Evolutionary conservation across 2,797 vertebrate species (phyloP), one percentile per base, ranked within the genome.

Genomic region (Cirrhinus mrigala): DNA sequence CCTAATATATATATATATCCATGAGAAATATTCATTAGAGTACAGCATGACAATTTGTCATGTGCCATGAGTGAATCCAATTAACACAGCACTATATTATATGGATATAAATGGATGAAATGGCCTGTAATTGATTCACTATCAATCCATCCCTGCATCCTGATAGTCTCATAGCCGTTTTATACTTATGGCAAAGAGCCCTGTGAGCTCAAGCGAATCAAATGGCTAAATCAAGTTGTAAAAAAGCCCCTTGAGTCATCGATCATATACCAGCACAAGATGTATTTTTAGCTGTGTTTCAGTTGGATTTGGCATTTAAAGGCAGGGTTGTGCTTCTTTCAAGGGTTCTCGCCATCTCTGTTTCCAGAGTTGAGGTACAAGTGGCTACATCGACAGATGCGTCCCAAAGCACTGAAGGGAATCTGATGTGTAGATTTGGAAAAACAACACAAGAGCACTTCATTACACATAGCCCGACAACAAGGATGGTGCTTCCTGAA

Each of bases 401-500:
- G 18, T 60, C 33, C 46, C 46, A 86, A 83, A 71, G 18, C 54
- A 81, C 79, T 74, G 29, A 77, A 62, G 52, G 81, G 52, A 86
- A 84, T 78, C n/a, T 44, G 74, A 69, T 86, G 71, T 56, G 74
- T 15, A 46, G 33, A 56, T 81, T 29, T 84, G 20, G 56, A 86
- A 54, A 76, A 84, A 58, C 75, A 84, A 78, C 50, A 58, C n/a
- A 84, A 84, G 77, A 68, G 58, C 85, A 76, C 79, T 89, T 87
- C 79, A 87, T 89, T 87, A 79, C 44, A 73, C 33, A 40, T 15
- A 46, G 83, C 70, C 22, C 52, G 81, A 79, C 74, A 56, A 83
- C 8, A 44, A 78, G 79, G 20, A 83, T 56, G 18, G 33, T 66
- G 58, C 58, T 44, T 46, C 20, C 52, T n/a, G n/a, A 22, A 73